These are phyloP conservation scores for Tortricodes alternella DNA, from an alignment of 2,888 invertebrate genomes.

Conservation along the genomic window DNA sequence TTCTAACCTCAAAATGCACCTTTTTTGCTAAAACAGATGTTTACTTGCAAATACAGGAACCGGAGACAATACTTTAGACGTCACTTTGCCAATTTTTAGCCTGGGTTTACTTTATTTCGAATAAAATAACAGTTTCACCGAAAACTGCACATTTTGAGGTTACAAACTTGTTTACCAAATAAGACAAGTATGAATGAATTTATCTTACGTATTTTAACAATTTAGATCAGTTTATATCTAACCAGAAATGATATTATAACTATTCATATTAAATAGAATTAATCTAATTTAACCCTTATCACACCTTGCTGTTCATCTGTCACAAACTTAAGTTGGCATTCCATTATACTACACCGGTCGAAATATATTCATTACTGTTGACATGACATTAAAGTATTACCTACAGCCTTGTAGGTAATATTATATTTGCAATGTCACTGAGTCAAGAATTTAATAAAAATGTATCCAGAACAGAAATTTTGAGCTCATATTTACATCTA, in stretches of 20 bases:
- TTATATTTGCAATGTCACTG: not conserved
- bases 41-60: too few relatives aligned
- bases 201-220: too few relatives aligned
- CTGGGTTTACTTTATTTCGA: too few relatives aligned
- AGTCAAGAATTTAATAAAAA: not conserved
- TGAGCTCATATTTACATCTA: not conserved
- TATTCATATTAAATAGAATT: constrained; percentile 2
- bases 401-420: not conserved
- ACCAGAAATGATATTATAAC: not conserved
- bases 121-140: too few relatives aligned
- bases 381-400: not conserved
- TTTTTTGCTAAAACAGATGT: too few relatives aligned
- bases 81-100: too few relatives aligned
- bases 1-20: too few relatives aligned
- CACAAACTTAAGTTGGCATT: constrained; percentile 7
- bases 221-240: not conserved
- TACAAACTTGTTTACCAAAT: too few relatives aligned
- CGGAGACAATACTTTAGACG: too few relatives aligned
- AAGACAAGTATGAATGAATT: too few relatives aligned
- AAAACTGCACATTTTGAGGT: too few relatives aligned
- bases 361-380: constrained; percentile 1
- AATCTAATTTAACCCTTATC: constrained; percentile 16
- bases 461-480: not conserved
- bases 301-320: constrained; percentile 1
- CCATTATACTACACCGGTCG: constrained; percentile 2